Conservation (phyloP, 2,113 vertebrate species). For the Atherinomorus stipes region DNA sequence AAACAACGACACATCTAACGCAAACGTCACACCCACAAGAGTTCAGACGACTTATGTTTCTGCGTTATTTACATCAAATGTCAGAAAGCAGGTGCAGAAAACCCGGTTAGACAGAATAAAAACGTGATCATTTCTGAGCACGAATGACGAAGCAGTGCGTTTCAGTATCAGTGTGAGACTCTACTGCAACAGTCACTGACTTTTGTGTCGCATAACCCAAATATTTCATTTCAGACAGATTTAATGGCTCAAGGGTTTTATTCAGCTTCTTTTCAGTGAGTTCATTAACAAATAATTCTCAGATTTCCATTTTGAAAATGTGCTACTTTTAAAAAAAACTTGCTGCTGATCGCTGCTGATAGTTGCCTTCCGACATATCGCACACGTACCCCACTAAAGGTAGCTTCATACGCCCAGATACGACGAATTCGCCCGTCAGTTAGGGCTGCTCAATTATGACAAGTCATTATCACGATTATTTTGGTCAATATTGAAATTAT, state of each 20-base stretch:
- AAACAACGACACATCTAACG: too few relatives aligned
- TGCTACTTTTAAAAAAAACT: too few relatives aligned
- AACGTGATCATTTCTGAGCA: too few relatives aligned
- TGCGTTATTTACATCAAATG: not conserved
- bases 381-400: not conserved
- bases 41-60: not conserved
- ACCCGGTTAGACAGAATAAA: too few relatives aligned
- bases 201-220: not conserved
- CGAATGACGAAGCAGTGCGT: not conserved
- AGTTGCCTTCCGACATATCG: not conserved
- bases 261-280: not conserved
- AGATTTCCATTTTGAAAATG: too few relatives aligned
- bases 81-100: too few relatives aligned
- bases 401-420: too few relatives aligned
- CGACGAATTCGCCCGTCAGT: too few relatives aligned
- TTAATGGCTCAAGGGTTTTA: not conserved
- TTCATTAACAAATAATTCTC: not conserved
- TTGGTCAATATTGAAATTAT: too few relatives aligned
- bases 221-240: not conserved
- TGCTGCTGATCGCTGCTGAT: not conserved
- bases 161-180: not conserved
- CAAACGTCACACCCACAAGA: too few relatives aligned
- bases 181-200: not conserved
- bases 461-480: too few relatives aligned
- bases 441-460: too few relatives aligned